Percentiles rank a stretch among this genome's conserved stretches.
Evolutionary conservation across 2,888 invertebrate species (phyloP).

Genomic region (Subacronicta megacephala): DNA sequence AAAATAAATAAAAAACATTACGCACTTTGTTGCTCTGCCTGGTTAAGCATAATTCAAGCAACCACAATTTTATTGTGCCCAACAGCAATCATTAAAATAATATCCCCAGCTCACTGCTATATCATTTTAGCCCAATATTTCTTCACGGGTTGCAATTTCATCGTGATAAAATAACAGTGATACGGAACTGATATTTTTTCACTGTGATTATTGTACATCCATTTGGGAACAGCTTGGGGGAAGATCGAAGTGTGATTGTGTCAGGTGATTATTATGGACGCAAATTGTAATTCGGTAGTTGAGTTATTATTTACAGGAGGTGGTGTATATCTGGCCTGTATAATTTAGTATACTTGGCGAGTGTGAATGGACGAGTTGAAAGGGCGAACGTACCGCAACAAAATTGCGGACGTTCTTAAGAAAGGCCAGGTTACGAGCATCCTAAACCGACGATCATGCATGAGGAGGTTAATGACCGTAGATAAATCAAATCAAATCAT

Average conservation of each 20-base stretch:
- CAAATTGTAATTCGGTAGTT: constrained; percentile 25
- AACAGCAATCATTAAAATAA: constrained; percentile 56
- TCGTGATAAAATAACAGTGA: constrained; percentile 37
- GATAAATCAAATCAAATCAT: too few species aligned
- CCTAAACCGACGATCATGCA: too few species aligned
- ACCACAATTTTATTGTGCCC: constrained; percentile 46
- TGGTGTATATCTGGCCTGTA: too few species aligned
- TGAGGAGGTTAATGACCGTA: too few species aligned
- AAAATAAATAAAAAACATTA: constrained; percentile 14
- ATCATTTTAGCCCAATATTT: constrained; percentile 56
- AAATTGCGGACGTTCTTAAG: too few species aligned
- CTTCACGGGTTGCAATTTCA: constrained; percentile 42
- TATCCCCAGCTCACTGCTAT: constrained; percentile 26
- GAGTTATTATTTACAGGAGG: constrained; percentile 37
- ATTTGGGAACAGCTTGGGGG: constrained; percentile 33
- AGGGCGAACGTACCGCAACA: too few species aligned
- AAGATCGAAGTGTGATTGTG: constrained; percentile 27
- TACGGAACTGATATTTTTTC: constrained; percentile 41
- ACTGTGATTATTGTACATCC: constrained; percentile 49
- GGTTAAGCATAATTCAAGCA: constrained; percentile 28
- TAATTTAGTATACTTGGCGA: too few species aligned
- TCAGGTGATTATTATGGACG: constrained; percentile 7
- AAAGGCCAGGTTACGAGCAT: too few species aligned
- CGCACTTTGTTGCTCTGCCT: constrained; percentile 30
- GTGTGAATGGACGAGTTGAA: too few species aligned